These are phyloP conservation scores for Bradysia coprophila DNA, from an alignment of 1,140 invertebrate species.

Conservation along the genomic window DNA sequence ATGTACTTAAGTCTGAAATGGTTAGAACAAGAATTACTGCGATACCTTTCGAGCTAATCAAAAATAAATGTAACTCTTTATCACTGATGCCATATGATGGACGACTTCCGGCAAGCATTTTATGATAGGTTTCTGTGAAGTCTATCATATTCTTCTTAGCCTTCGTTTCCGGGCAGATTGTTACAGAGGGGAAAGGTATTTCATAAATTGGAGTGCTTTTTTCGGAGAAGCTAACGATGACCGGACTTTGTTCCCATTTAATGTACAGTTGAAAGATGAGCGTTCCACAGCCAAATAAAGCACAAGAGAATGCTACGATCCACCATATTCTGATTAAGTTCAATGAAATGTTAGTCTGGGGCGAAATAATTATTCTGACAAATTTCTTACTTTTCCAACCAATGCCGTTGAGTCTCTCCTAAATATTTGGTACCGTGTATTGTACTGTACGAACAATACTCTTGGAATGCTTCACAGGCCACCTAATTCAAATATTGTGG, in stretches of 20 bases:
- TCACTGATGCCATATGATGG: background rate
- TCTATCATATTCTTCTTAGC: conserved; percentile 1
- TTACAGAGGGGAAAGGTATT: conserved; percentile 34
- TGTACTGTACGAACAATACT: too few relatives aligned
- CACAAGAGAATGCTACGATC: conserved; percentile 26
- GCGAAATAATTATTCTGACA: background rate
- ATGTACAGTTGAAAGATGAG: conserved; percentile 29
- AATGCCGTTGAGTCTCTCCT: background rate
- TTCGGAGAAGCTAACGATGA: conserved; percentile 35
- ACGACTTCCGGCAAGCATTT: background rate
- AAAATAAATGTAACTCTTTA: background rate
- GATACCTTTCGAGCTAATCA: background rate
- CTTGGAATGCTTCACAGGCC: too few relatives aligned
- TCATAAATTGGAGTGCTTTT: conserved; percentile 32
- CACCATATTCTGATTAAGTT: conserved; percentile 33
- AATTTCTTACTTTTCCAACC: background rate
- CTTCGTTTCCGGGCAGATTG: conserved; percentile 31
- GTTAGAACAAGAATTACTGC: too few relatives aligned
- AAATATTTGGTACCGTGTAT: too few relatives aligned
- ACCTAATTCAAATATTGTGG: too few relatives aligned
- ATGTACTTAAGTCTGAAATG: background rate
- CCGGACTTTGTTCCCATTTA: conserved; percentile 34
- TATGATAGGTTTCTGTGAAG: conserved; percentile 1
- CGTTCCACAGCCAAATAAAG: conserved; percentile 26
- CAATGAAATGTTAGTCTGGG: background rate